Evolutionary conservation across 2,888 invertebrate genomes (phyloP).

Genomic region (Himalopsyche anomala): DNA sequence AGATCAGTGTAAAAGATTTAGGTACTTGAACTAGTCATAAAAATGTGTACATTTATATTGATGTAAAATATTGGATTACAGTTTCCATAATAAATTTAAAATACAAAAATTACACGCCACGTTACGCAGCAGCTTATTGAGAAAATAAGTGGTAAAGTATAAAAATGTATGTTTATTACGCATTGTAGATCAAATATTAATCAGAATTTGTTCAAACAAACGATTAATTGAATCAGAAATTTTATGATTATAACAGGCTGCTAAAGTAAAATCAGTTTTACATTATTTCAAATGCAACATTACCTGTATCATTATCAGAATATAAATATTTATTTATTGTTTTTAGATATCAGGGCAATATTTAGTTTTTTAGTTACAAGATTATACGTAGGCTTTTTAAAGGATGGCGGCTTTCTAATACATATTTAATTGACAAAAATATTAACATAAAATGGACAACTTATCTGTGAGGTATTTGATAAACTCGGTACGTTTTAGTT

Average conservation of each 20-base stretch:
- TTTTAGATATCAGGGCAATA: too few relatives aligned
- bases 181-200: background rate
- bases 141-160: background rate
- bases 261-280: too few relatives aligned
- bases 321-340: too few relatives aligned
- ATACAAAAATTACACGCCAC: background rate
- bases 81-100: background rate
- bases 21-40: background rate
- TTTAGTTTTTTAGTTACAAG: too few relatives aligned
- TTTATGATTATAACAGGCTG: too few relatives aligned
- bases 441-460: background rate
- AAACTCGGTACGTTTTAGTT: background rate
- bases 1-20: slow-evolving; percentile 29
- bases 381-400: too few relatives aligned
- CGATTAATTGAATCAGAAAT: too few relatives aligned
- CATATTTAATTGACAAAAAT: too few relatives aligned
- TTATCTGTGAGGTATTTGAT: background rate
- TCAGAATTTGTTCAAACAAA: background rate
- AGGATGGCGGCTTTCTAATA: too few relatives aligned
- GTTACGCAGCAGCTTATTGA: background rate
- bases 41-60: background rate
- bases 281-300: too few relatives aligned
- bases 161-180: background rate
- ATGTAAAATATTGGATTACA: background rate
- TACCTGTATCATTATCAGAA: too few relatives aligned